Percentiles rank a stretch among this genome's conserved stretches.
phyloP scores from a whole-genome alignment of 2,113 vertebrate species.

The Choloepus hoffmanni region DNA sequence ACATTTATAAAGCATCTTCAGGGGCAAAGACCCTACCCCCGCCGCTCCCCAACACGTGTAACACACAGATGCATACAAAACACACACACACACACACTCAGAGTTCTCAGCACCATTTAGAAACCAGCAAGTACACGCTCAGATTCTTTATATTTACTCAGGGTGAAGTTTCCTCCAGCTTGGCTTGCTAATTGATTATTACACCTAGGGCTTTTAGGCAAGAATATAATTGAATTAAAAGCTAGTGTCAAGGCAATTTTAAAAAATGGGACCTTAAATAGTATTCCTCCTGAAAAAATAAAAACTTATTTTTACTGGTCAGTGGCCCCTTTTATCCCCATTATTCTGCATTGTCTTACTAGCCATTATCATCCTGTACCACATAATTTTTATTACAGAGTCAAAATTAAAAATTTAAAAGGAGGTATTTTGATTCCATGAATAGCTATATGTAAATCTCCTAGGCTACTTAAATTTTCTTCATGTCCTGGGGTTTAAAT shows the following conservation, averaged over 20 bases:
- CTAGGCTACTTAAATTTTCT: slow-evolving; percentile 48
- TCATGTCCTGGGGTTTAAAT: background rate
- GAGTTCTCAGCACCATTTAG: background rate
- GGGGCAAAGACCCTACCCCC: background rate
- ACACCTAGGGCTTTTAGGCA: slow-evolving; percentile 5
- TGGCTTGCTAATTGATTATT: slow-evolving; percentile 54
- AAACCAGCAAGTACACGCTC: background rate
- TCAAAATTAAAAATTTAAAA: slow-evolving; percentile 56
- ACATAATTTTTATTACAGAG: slow-evolving; percentile 38
- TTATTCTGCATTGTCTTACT: background rate
- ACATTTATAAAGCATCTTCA: slow-evolving; percentile 65
- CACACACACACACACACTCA: accelerated
- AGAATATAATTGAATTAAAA: slow-evolving; percentile 61
- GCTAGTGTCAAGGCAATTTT: background rate
- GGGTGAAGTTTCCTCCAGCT: background rate
- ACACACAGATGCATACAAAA: background rate
- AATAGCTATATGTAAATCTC: slow-evolving; percentile 43
- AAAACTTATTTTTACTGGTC: background rate
- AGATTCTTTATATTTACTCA: slow-evolving; percentile 6
- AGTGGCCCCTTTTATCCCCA: background rate
- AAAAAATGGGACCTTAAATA: slow-evolving; percentile 30
- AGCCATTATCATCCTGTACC: background rate
- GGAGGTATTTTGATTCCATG: slow-evolving; percentile 37
- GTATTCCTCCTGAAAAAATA: slow-evolving; percentile 30
- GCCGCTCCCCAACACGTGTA: background rate